Conservation (phyloP, 2,113 vertebrate species). For the Eupsittula cactorum region DNA sequence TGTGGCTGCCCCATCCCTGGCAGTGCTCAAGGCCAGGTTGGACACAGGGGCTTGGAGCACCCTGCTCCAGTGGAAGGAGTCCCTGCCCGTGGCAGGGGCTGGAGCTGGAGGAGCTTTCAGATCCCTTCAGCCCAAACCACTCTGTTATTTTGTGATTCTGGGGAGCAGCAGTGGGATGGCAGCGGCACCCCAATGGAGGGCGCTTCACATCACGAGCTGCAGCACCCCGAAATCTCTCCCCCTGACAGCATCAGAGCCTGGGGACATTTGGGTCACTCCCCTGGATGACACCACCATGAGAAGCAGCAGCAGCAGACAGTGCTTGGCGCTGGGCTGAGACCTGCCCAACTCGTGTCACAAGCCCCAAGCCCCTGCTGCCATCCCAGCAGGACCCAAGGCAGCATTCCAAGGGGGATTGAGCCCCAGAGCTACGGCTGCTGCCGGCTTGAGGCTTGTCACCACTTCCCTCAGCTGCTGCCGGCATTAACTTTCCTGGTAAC, state of each 20-base stretch:
- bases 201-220: background rate
- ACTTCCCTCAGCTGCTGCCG: background rate
- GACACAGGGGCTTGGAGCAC: too few relatives aligned
- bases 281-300: background rate
- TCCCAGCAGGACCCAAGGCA: accelerated
- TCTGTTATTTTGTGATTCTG: background rate
- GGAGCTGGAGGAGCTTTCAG: background rate
- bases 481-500: background rate
- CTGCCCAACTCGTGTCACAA: accelerated
- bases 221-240: background rate
- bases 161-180: accelerated
- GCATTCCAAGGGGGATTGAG: accelerated
- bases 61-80: too few relatives aligned
- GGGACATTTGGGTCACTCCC: background rate
- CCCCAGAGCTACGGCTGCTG: background rate
- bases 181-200: accelerated
- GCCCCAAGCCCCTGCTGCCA: background rate
- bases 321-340: background rate
- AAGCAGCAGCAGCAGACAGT: accelerated
- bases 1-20: too few relatives aligned
- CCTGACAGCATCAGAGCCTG: accelerated
- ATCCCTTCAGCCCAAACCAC: too few relatives aligned
- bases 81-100: too few relatives aligned
- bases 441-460: background rate
- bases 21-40: too few relatives aligned